Base-by-base conservation (phyloP, 2,888 invertebrate genomes). In the Salticus scenicus region DNA sequence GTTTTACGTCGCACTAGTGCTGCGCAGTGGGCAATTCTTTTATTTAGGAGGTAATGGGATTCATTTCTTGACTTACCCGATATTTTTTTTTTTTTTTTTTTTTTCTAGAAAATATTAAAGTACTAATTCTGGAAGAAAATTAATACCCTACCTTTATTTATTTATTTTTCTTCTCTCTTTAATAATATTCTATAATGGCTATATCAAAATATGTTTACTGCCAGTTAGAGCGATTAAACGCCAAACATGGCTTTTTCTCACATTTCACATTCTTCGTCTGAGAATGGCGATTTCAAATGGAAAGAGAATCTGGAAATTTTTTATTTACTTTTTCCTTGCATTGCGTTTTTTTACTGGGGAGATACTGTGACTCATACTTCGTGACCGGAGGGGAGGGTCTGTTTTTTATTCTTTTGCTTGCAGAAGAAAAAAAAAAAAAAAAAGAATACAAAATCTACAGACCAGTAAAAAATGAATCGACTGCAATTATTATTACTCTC, bases 361-460 rank as follows among this genome's bases (percentile, higher is more conserved):
- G 51, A 51, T 57, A 67, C 80, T 73, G n/a, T 81, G 80, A 81
- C 47, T 81, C 80, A 81, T 74, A 17, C 57, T 28, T 74, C 80
- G 80, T 81, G 80, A 81, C 80, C 66, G 79, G 27, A 27, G 71
- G 37, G 10, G 37, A 37, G 10, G 37, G 37, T 37, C 10, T 37
- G 79, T 37, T 51, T 33, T n/a, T 31, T 27, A 42, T 42, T n/a
- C n/a, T n/a, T n/a, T 12, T n/a, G 42, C 28, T 66, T 27, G 41
- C 7, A 69, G 8, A 47, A 47, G 41, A 14, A 14, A 71, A 30
- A 24, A 20, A 71, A 71, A 47, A 47, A 31, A 72, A 42, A 41
- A 41, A 41, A 14, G 8, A 37, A 24, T 41, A 20, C 2, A 70
- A 33, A 69, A 33, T 33, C 37, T 0, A 7, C 12, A 4, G 67